Base-by-base conservation (phyloP, 2,797 vertebrate species). In the Halcyon smyrnensis region DNA sequence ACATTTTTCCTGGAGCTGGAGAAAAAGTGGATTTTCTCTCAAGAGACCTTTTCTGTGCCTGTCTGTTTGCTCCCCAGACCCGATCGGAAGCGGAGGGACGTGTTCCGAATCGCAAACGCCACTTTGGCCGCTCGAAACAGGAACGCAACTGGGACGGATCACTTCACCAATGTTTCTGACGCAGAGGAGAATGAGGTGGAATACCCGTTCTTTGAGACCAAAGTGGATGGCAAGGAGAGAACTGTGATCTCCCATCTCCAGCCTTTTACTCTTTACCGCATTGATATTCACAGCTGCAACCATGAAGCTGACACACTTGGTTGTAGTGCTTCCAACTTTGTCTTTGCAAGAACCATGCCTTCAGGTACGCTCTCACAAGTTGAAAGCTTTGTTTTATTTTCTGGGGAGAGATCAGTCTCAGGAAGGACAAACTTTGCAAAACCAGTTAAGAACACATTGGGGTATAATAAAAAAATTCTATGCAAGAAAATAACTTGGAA, bases 221-320 rank as follows among this genome's bases (percentile, higher is more conserved):
- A 98, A 87, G 98, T 99, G 97, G 98, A 98, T 71, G 96, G 97
- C 74, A 96, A 98, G 51, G 99, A 99, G 93, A 98, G 98, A 65
- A 98, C 99, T 0, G 99, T 99, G 12, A 99, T 99, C 81, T 97
- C 98, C 19, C 97, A 98, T 86, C 98, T 99, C 84, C 98, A 97
- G 78, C 99, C 99, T n/a, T 99, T 99, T 93, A 99, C 99, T 2
- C 98, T 99, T 24, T 99, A 99, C 97, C 99, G 99, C 81, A 99
- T 99, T 3, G 99, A 99, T 93, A 99, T 99, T 80, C 99, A 99
- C 53, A 99, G 99, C 89, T 99, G 99, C 93, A 99, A 99, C 84
- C 98, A 99, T 2, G 99, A 99, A 95, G 99, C 99, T 10, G 98
- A 98, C 46, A 98, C 91, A 1, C 98, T 98, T 15, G 98, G 98